Evolutionary conservation across 2,797 vertebrate genomes (phyloP).

Genomic region (Euthynnus affinis): DNA sequence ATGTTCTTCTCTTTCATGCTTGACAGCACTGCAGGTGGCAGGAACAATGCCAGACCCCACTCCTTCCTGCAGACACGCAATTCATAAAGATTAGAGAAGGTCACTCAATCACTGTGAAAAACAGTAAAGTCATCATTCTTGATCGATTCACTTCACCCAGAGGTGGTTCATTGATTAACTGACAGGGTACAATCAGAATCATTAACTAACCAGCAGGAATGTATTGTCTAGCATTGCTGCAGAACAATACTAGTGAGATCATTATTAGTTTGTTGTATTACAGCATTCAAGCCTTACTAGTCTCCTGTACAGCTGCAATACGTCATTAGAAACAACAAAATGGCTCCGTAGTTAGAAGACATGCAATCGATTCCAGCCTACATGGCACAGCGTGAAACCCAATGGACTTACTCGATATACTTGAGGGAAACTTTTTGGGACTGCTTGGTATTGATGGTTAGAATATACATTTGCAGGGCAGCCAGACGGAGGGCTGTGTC

Average conservation of each 20-base stretch:
- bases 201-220: conserved; percentile 29
- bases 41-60: conserved; percentile 97
- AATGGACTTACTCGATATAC: conserved; percentile 96
- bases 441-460: conserved; percentile 96
- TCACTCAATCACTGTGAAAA: conserved; percentile 26
- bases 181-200: conserved; percentile 36
- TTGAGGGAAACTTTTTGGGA: conserved; percentile 99
- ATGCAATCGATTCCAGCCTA: not conserved
- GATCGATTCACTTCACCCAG: conserved; percentile 43
- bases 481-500: conserved; percentile 96
- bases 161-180: conserved; percentile 41
- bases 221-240: conserved; percentile 17
- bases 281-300: not conserved
- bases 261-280: conserved; percentile 31
- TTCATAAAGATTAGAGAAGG: conserved; percentile 47
- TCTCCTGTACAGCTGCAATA: not conserved
- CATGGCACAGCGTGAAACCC: conserved; percentile 30
- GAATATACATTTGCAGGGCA: conserved; percentile 98
- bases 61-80: conserved; percentile 91
- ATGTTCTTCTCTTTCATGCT: conserved; percentile 99
- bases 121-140: conserved; percentile 44
- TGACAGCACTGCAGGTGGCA: conserved; percentile 96
- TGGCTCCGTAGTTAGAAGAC: conserved; percentile 17
- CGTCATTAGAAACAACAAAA: conserved; percentile 31
- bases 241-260: conserved; percentile 13